Evolutionary conservation across 2,888 invertebrate species (phyloP).

Genomic region (Cataglyphis altisquamis): DNA sequence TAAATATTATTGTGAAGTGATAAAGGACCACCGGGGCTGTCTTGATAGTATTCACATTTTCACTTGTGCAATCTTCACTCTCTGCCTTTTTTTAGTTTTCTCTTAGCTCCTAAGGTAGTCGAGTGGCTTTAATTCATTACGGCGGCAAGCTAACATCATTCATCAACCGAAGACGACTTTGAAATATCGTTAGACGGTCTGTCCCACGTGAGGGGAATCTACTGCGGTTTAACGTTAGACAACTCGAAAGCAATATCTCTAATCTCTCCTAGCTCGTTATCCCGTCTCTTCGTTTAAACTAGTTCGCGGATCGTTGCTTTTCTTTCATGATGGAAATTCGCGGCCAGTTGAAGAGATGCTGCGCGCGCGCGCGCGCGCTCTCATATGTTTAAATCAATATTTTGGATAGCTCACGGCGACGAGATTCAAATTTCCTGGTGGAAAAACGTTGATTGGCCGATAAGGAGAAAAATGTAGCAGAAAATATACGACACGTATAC

Average conservation of each 20-base stretch:
- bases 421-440: conserved; percentile 47
- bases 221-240: conserved; percentile 2
- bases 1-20: neutral
- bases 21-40: neutral
- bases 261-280: conserved; percentile 23
- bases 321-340: conserved; percentile 25
- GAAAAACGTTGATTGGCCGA: conserved; percentile 46
- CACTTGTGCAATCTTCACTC: conserved; percentile 1
- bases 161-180: conserved; percentile 34
- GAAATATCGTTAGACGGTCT: conserved; percentile 20
- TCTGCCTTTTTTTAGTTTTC: neutral
- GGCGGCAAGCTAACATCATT: conserved; percentile 21
- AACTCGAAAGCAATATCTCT: neutral
- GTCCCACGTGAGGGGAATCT: conserved; percentile 8
- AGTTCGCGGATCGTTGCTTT: conserved; percentile 18
- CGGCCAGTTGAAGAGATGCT: neutral
- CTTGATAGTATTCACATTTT: conserved; percentile 25
- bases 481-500: conserved; percentile 30
- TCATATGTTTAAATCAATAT: conserved; percentile 49
- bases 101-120: neutral
- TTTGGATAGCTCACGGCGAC: conserved; percentile 44
- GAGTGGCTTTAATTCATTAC: conserved; percentile 40
- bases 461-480: conserved; percentile 21
- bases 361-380: neutral
- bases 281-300: neutral